Conservation (phyloP, 2,797 vertebrate species). For the Manis javanica region DNA sequence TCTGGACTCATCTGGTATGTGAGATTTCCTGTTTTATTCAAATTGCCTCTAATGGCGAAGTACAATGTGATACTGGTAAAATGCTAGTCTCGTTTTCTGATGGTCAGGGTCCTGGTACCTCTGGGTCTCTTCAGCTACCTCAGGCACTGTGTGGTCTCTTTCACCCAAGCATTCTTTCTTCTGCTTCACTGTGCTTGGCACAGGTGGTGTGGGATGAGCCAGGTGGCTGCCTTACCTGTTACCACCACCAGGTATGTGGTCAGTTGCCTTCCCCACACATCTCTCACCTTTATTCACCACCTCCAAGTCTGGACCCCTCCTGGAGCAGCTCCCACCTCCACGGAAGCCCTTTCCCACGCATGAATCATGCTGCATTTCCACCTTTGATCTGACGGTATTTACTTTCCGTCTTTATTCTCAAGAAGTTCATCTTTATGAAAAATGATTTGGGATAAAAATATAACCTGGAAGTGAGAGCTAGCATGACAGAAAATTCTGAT, state of each 20-base stretch:
- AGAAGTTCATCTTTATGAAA: constrained; percentile 2
- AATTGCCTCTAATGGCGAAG: not conserved
- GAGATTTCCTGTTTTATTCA: not conserved
- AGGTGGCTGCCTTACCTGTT: not conserved
- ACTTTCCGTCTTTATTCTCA: constrained; percentile 5
- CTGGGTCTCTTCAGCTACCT: not conserved
- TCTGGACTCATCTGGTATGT: not conserved
- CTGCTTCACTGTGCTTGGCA: not conserved
- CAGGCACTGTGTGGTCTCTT: not conserved
- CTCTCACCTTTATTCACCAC: not conserved
- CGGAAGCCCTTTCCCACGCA: not conserved
- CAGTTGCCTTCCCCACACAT: not conserved
- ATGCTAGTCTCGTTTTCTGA: not conserved
- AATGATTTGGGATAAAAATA: constrained; percentile 40
- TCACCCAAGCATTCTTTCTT: not conserved
- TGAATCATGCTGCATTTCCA: not conserved
- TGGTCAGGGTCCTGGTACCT: not conserved
- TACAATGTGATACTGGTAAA: not conserved
- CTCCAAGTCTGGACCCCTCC: not conserved
- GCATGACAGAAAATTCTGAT: constrained; percentile 46
- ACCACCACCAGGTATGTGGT: not conserved
- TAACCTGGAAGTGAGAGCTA: constrained; percentile 29
- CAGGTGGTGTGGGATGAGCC: not conserved
- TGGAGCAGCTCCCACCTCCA: not conserved
- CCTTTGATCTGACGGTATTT: not conserved